Percentiles rank a stretch among this genome's conserved stretches.
Conservation (phyloP, 2,797 vertebrate species). For the Coreius guichenoti region DNA sequence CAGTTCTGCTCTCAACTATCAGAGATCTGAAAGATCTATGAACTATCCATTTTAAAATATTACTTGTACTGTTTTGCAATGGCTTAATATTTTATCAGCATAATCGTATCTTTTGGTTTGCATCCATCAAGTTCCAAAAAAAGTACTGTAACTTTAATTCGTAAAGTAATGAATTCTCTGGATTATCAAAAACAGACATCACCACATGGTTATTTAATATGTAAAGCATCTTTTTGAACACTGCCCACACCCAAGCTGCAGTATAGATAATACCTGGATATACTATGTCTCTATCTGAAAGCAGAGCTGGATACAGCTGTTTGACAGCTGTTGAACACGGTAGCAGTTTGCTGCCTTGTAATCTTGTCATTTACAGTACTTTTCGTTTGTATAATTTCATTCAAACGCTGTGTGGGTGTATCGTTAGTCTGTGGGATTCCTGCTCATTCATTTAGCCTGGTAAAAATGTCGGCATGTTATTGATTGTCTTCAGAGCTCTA, state of each 20-base stretch:
- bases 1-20: background rate
- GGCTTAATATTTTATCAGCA: conserved; percentile 8
- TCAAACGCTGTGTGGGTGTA: conserved; percentile 29
- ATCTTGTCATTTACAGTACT: background rate
- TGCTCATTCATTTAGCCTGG: conserved; percentile 46
- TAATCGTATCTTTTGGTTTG: conserved; percentile 19
- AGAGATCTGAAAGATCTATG: background rate
- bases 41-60: background rate
- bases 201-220: conserved; percentile 2
- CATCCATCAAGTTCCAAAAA: background rate
- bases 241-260: background rate
- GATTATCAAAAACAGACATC: background rate
- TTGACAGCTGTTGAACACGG: conserved; percentile 20
- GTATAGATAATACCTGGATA: background rate
- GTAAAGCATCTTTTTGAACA: background rate
- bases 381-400: conserved; percentile 19
- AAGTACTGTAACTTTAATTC: background rate
- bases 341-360: conserved; percentile 2
- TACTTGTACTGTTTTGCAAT: background rate
- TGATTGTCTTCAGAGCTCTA: background rate
- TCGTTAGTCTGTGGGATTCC: conserved; percentile 28
- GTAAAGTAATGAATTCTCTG: background rate
- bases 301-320: conserved; percentile 11
- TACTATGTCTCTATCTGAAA: background rate
- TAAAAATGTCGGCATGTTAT: conserved; percentile 9